Percentiles rank a stretch among this genome's conserved stretches.
Conservation (phyloP, 2,113 vertebrate genomes). For the Odocoileus virginianus region DNA sequence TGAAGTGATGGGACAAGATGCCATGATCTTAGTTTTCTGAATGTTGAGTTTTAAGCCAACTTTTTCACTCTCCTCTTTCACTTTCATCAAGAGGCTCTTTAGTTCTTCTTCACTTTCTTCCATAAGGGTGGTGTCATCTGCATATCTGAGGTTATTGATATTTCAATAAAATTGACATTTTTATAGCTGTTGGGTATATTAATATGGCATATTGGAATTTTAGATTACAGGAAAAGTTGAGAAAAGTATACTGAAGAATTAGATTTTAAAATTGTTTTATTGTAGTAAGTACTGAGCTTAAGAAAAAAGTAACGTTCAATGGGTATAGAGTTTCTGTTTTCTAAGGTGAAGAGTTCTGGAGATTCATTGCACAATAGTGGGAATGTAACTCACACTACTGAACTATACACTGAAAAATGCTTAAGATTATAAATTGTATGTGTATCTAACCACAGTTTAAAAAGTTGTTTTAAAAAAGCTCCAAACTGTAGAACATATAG, state of each 20-base stretch:
- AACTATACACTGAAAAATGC: background rate
- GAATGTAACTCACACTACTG: background rate
- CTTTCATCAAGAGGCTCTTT: no score
- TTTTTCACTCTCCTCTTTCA: no score
- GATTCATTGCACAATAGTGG: background rate
- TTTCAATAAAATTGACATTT: conserved; percentile 6
- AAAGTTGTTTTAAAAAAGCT: background rate
- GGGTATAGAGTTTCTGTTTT: background rate
- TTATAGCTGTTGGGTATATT: background rate
- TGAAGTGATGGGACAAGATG: no score
- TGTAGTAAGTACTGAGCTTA: conserved; percentile 19
- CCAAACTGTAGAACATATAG: background rate
- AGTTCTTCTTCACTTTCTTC: no score
- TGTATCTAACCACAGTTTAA: conserved; percentile 1
- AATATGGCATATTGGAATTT: conserved; percentile 23
- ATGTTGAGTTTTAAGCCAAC: no score
- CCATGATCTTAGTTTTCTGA: no score
- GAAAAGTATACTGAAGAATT: background rate
- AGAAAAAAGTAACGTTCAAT: conserved; percentile 9
- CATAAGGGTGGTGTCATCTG: no score
- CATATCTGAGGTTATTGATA: no score
- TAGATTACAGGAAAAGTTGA: background rate
- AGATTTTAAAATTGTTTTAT: conserved; percentile 24
- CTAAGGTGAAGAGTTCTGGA: background rate
- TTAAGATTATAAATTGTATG: background rate